A percentile compares a stretch with the other conserved stretches of the same genome.
phyloP scores from a whole-genome alignment of 64 coral and sea anemone genomes.

The Actinia tenebrosa region DNA sequence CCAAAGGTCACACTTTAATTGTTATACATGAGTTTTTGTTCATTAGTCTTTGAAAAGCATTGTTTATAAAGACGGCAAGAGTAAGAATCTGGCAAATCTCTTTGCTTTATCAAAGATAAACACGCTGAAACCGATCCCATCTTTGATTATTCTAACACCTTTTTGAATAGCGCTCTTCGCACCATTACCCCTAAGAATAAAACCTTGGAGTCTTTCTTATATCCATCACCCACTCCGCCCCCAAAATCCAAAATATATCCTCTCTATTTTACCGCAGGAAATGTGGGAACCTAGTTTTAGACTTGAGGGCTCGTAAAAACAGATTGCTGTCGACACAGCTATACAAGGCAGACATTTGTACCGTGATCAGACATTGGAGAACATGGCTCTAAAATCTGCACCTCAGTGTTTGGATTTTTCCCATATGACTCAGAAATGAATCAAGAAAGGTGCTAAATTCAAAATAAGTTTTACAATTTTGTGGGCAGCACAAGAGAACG shows the following conservation, averaged over 20 bases:
- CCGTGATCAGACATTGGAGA: neutral
- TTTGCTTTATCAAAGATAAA: neutral
- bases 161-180: neutral
- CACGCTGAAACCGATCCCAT: neutral
- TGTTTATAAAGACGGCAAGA: neutral
- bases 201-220: neutral
- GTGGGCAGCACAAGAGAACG: neutral
- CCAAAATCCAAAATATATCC: neutral
- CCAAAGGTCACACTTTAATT: slow-evolving; percentile 1
- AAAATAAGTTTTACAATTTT: neutral
- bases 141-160: neutral
- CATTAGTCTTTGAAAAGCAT: slow-evolving; percentile 1
- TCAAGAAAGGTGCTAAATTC: neutral
- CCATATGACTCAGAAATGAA: neutral
- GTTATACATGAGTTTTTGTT: neutral
- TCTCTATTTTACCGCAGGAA: neutral
- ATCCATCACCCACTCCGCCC: neutral
- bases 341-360: neutral
- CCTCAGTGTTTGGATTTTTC: neutral
- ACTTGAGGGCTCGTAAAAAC: neutral
- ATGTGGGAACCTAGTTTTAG: neutral
- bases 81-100: neutral
- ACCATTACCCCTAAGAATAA: neutral
- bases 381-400: neutral
- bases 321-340: neutral